Evolutionary conservation across 2,113 vertebrate genomes (phyloP).

Genomic region (Oenanthe oenanthe): DNA sequence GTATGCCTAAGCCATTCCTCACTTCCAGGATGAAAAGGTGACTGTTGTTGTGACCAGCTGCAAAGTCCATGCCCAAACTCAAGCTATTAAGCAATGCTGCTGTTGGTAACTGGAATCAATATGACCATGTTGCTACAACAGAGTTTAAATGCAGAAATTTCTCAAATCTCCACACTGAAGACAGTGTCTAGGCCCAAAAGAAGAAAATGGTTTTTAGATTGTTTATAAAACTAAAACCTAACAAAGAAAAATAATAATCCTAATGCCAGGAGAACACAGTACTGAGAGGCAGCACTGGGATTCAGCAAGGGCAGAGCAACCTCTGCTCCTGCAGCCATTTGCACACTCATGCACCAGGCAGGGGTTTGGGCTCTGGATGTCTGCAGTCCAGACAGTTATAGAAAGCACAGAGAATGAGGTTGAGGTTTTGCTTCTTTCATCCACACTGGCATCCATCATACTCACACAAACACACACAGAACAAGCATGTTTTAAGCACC

Average conservation of each 20-base stretch:
- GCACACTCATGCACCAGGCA: not conserved
- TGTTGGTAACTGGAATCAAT: not conserved
- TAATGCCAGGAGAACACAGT: not conserved
- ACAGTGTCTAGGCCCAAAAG: not conserved
- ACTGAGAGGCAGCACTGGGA: not conserved
- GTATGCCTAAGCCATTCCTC: not conserved
- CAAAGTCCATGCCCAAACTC: not conserved
- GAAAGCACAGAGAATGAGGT: not conserved
- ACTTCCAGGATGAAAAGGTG: not conserved
- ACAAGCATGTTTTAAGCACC: not conserved
- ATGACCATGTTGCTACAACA: not conserved
- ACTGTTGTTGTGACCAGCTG: not conserved
- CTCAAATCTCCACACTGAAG: not conserved
- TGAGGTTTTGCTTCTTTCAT: not conserved
- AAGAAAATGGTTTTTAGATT: not conserved
- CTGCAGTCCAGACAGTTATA: not conserved
- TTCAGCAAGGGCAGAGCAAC: not conserved
- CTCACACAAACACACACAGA: not conserved
- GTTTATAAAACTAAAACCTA: not conserved
- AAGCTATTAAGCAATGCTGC: not conserved
- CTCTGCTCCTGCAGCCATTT: not conserved
- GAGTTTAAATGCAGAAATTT: not conserved
- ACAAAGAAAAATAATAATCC: not conserved
- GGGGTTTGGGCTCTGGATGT: fast-evolving
- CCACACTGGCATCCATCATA: fast-evolving